These are phyloP conservation scores for Bombus difficillimus DNA, from an alignment of 1,140 invertebrate genomes.

Conservation along the genomic window DNA sequence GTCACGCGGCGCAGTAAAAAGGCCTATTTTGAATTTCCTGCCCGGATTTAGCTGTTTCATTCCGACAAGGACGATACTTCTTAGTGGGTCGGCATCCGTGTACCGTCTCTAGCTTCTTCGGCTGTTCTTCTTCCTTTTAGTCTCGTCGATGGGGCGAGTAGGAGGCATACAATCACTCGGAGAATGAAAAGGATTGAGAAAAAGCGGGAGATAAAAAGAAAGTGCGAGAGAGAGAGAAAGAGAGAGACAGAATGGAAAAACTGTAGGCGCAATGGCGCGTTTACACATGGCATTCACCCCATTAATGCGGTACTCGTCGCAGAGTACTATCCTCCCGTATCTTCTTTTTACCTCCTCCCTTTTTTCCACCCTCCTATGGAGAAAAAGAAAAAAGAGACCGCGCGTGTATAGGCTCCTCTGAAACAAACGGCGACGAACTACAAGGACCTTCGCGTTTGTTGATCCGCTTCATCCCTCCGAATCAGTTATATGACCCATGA, in stretches of 20 bases:
- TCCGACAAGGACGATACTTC: conserved; percentile 2
- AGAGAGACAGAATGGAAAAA: neutral
- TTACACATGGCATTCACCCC: conserved; percentile 52
- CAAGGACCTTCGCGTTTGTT: conserved; percentile 23
- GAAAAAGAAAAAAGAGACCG: neutral
- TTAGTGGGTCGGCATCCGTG: conserved; percentile 39
- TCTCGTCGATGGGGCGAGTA: neutral
- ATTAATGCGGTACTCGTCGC: conserved; percentile 47
- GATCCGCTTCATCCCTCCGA: conserved; percentile 44
- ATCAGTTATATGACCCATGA: conserved; percentile 68
- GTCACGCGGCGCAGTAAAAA: conserved; percentile 49
- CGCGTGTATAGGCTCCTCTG: neutral
- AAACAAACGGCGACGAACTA: conserved; percentile 27
- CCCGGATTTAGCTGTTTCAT: conserved; percentile 41
- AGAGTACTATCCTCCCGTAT: conserved; percentile 21
- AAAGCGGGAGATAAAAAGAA: neutral
- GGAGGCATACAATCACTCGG: conserved; percentile 36
- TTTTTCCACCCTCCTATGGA: neutral
- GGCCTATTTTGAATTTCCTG: conserved; percentile 38
- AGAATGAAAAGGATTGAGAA: neutral
- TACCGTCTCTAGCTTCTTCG: conserved; percentile 6
- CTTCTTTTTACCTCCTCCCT: neutral
- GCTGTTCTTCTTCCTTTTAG: conserved; percentile 20
- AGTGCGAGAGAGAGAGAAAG: neutral
- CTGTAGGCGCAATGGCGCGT: conserved; percentile 38